A percentile compares a stretch with the other conserved stretches of the same genome.
Conservation (phyloP, 2,113 vertebrate species). For the Sterna hirundo region DNA sequence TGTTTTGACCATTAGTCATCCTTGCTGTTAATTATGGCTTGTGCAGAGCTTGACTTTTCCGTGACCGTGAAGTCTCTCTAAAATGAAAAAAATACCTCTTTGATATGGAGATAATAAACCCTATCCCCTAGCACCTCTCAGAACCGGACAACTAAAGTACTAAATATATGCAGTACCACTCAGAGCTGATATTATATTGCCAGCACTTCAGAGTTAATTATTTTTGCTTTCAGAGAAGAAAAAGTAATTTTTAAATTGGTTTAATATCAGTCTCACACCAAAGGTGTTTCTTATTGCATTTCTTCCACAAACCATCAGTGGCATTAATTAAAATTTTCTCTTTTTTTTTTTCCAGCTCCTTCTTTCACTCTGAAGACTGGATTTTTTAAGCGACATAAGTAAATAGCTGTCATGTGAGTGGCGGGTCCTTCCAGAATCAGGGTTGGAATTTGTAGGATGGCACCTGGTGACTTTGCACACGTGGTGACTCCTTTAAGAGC, state of each 20-base stretch:
- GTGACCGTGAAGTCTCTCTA: not conserved
- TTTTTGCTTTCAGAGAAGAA: constrained; percentile 26
- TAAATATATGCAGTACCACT: not conserved
- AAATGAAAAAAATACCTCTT: not conserved
- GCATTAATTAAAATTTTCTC: not conserved
- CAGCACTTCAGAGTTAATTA: constrained; percentile 37
- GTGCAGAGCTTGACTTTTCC: not conserved
- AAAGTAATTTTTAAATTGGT: constrained; percentile 16
- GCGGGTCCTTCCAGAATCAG: not conserved
- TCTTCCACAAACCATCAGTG: not conserved
- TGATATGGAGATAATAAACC: constrained; percentile 19
- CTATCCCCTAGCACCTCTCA: not conserved
- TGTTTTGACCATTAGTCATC: not conserved
- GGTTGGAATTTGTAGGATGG: not conserved
- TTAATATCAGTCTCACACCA: constrained; percentile 6
- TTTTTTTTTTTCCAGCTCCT: not conserved
- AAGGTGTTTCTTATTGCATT: constrained; percentile 18
- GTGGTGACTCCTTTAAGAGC: not conserved
- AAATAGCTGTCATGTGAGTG: not conserved
- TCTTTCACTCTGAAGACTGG: not conserved
- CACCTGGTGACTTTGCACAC: not conserved
- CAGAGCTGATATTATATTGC: not conserved
- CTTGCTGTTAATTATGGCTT: not conserved
- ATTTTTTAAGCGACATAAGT: not conserved
- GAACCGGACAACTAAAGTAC: not conserved